Evolutionary conservation across 2,888 invertebrate species (phyloP).

Genomic region (Spodoptera littoralis): DNA sequence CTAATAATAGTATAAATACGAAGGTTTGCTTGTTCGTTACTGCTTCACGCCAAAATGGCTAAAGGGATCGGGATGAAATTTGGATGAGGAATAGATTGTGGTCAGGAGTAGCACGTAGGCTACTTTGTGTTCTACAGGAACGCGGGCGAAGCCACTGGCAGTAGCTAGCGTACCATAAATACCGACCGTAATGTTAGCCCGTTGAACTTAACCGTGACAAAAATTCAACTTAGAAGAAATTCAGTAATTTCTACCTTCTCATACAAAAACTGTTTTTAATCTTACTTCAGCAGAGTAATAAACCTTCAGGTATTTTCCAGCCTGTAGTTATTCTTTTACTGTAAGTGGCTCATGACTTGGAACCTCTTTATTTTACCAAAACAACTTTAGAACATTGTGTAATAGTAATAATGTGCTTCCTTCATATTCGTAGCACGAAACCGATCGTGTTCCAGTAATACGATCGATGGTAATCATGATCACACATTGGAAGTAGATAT

Average conservation of each 20-base stretch:
- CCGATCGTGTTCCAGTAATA: slow-evolving; percentile 24
- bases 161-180: too few species aligned
- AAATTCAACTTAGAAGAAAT: background rate
- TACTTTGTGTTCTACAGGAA: too few species aligned
- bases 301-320: slow-evolving; percentile 2
- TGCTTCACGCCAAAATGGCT: too few species aligned
- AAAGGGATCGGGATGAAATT: too few species aligned
- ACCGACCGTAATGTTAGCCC: too few species aligned
- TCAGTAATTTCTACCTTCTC: background rate
- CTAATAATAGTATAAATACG: too few species aligned
- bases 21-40: too few species aligned
- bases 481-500: slow-evolving; percentile 23
- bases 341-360: slow-evolving; percentile 11
- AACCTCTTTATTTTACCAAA: slow-evolving; percentile 19
- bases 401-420: slow-evolving; percentile 28
- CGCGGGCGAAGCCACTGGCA: too few species aligned
- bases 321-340: slow-evolving; percentile 23
- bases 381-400: slow-evolving; percentile 30
- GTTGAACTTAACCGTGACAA: too few species aligned
- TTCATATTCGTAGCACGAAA: slow-evolving; percentile 44
- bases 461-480: slow-evolving; percentile 44
- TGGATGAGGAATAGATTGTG: too few species aligned
- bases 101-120: too few species aligned
- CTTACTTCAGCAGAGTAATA: too few species aligned
- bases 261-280: background rate